Evolutionary conservation across 2,888 invertebrate species (phyloP).

Genomic region (Galeopsomyia nigrocyanea): DNA sequence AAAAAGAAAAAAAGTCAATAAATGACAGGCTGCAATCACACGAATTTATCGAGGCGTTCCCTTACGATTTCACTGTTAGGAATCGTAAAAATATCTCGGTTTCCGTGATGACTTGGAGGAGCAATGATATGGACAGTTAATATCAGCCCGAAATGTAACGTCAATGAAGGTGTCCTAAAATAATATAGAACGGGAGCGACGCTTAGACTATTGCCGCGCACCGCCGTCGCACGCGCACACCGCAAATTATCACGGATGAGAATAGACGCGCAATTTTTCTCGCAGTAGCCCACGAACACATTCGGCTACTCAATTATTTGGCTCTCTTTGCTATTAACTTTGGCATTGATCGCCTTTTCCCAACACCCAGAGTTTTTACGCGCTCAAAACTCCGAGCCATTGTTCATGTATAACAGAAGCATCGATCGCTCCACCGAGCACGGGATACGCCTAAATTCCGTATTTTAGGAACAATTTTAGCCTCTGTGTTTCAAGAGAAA

Average conservation of each 20-base stretch:
- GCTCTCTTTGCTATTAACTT: constrained; percentile 26
- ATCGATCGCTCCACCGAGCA: too few species aligned
- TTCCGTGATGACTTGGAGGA: too few species aligned
- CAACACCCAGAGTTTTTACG: neutral
- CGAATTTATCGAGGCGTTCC: neutral
- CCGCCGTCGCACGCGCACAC: neutral
- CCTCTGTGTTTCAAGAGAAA: too few species aligned
- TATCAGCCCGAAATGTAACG: neutral
- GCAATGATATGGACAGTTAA: too few species aligned
- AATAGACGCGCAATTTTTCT: constrained; percentile 28
- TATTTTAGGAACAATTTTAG: too few species aligned
- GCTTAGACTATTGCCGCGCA: constrained; percentile 14
- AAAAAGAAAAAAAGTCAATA: neutral
- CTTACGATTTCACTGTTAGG: neutral
- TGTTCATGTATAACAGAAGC: too few species aligned
- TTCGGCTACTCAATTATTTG: constrained; percentile 24
- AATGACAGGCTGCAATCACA: neutral
- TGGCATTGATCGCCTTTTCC: constrained; percentile 29
- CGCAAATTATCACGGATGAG: constrained; percentile 17
- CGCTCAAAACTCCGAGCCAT: constrained; percentile 1
- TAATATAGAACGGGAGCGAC: constrained; percentile 12
- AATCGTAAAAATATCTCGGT: neutral
- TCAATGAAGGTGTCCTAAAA: constrained; percentile 26
- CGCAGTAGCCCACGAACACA: neutral
- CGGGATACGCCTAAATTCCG: too few species aligned